Percentiles rank a stretch among this genome's conserved stretches.
phyloP scores from a whole-genome alignment of 2,797 vertebrate species.

The Eidolon dupreanum region DNA sequence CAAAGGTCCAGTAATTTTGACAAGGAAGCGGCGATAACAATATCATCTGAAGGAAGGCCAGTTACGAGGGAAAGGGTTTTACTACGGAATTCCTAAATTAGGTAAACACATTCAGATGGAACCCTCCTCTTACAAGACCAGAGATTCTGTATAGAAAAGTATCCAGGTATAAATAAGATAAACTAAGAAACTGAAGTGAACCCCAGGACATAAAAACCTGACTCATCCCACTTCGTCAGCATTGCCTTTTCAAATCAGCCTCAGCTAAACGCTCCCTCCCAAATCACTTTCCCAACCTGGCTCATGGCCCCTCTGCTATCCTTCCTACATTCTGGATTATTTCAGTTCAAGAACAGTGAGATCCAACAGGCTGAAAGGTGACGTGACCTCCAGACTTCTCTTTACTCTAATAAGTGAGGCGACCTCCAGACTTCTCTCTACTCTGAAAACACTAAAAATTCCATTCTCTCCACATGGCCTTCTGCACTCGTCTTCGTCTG shows the following conservation, averaged over 20 bases:
- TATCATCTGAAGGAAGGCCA: neutral
- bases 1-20: neutral
- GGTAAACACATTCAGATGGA: neutral
- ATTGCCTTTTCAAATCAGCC: neutral
- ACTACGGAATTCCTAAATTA: neutral
- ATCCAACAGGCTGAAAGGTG: neutral
- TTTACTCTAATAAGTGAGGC: neutral
- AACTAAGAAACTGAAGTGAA: neutral
- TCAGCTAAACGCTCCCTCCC: neutral
- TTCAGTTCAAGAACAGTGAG: neutral
- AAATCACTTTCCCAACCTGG: neutral
- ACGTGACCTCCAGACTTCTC: neutral
- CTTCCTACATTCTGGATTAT: neutral
- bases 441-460: neutral
- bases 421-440: neutral
- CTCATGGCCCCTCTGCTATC: neutral
- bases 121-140: neutral
- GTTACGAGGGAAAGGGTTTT: neutral
- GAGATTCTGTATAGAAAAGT: neutral
- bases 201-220: neutral
- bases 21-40: neutral
- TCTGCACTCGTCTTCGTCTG: neutral
- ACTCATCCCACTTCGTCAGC: neutral
- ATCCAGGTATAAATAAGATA: neutral
- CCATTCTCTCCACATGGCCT: neutral